Percentiles rank a stretch among this genome's conserved stretches.
Evolutionary conservation across 2,113 vertebrate genomes (phyloP).

Genomic region (Lepisosteus osseus): DNA sequence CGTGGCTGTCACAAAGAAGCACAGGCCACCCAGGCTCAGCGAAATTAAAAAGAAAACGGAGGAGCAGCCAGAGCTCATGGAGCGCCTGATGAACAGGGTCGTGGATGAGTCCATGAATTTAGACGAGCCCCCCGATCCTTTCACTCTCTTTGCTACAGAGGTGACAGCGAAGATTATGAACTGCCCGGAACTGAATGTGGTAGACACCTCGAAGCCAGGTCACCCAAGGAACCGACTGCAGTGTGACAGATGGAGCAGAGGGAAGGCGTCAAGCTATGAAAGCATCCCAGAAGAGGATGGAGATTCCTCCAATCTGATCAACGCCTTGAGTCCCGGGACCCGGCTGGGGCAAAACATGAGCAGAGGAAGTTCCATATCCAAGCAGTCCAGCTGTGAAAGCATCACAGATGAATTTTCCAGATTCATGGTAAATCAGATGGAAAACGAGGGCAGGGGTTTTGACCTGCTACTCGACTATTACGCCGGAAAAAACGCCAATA

Average conservation of each 20-base stretch:
- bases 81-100: slow-evolving; percentile 89
- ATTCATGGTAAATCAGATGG: slow-evolving; percentile 98
- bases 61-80: slow-evolving; percentile 93
- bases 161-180: slow-evolving; percentile 92
- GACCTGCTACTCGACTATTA: slow-evolving; percentile 94
- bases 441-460: slow-evolving; percentile 89
- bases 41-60: slow-evolving; percentile 97
- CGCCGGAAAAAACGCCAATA: slow-evolving; percentile 90
- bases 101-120: slow-evolving; percentile 87
- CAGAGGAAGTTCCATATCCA: slow-evolving; percentile 91
- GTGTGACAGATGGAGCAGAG: slow-evolving; percentile 85
- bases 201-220: slow-evolving; percentile 80
- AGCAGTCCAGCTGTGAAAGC: slow-evolving; percentile 96
- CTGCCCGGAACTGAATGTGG: slow-evolving; percentile 80
- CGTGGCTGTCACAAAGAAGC: slow-evolving; percentile 71
- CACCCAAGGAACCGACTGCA: slow-evolving; percentile 81
- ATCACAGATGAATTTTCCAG: slow-evolving; percentile 96
- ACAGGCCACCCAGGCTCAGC: slow-evolving; percentile 88
- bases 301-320: slow-evolving; percentile 59
- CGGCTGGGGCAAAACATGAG: slow-evolving; percentile 82
- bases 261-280: slow-evolving; percentile 88
- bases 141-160: slow-evolving; percentile 84
- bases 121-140: slow-evolving; percentile 82
- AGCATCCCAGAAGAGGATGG: slow-evolving; percentile 91
- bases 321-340: slow-evolving; percentile 68